Base-by-base conservation (phyloP, 2,888 invertebrate genomes). In the Ectobius pallidus region DNA sequence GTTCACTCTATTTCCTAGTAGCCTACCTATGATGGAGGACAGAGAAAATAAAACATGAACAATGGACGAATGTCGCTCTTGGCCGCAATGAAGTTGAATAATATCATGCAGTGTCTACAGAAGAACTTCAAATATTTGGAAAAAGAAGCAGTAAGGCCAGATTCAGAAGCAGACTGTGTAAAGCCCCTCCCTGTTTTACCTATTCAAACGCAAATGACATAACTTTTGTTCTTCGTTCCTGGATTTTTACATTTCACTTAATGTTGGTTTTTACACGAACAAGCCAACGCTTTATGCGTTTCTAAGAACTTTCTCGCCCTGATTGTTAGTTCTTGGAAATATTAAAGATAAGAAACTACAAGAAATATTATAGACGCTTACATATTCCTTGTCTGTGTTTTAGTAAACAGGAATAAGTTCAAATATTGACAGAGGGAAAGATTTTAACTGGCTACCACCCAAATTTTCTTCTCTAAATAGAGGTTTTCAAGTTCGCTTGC, bases 111-210 rank as follows among this genome's bases (percentile, higher is more conserved):
- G n/a, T 30, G 58, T 58, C 58, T 30, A 58, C 58, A 58, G 4
- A 58, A 58, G 58, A 32, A 58, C 58, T 58, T 58, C 58, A 58
- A 58, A 58, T 58, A 58, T 58, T 58, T 58, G 58, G 30, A 58
- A 32, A 58, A 58, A 58, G 27, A 34, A 34, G n/a, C n/a, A 34
- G 11, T 22, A 58, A 58, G 52, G 25, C 14, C 30, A 30, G 58
- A 58, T n/a, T 30, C 58, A 58, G 58, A 30, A 58, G 58, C 58
- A 58, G 30, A 52, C 52, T 20, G 30, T 30, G 30, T 58, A 58
- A 58, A 58, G 58, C 58, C 58, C 30, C 58, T 6, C 58, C 58
- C 58, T 58, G 58, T 58, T 58, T 58, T 30, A 30, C 58, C 58
- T 58, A 58, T 58, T 58, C 58, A 58, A 58, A 58, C 58, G 30